A percentile compares a stretch with the other conserved stretches of the same genome.
Conservation (phyloP, 2,797 vertebrate species). For the Emydoidea blandingii region DNA sequence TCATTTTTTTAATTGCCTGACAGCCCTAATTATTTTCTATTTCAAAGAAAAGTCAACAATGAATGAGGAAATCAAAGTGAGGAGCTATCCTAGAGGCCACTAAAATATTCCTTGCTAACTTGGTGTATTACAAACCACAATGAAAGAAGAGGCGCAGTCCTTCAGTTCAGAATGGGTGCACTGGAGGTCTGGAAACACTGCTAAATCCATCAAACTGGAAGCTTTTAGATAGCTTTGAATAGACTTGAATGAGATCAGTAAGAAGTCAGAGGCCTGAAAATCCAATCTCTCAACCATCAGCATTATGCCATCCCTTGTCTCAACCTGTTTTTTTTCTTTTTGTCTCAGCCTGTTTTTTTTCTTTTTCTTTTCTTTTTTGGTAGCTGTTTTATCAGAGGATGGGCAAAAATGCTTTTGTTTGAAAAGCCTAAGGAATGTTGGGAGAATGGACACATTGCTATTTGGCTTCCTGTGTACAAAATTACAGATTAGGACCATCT, state of each 20-base stretch:
- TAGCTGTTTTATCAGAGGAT: slow-evolving; percentile 51
- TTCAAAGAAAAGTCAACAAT: not conserved
- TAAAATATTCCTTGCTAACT: not conserved
- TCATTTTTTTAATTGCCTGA: too few relatives aligned
- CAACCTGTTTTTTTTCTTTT: slow-evolving; percentile 5
- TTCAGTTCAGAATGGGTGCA: not conserved
- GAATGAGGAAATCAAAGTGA: not conserved
- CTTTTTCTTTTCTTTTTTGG: not conserved
- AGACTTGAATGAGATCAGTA: slow-evolving; percentile 13
- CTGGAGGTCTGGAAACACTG: not conserved
- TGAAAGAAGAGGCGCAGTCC: not conserved
- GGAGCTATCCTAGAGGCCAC: not conserved
- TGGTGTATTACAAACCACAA: not conserved
- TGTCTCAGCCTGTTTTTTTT: slow-evolving; percentile 25
- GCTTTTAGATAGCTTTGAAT: slow-evolving; percentile 39
- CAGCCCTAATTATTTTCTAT: not conserved
- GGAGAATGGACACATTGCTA: not conserved
- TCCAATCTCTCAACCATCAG: slow-evolving; percentile 34
- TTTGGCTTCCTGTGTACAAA: slow-evolving; percentile 34
- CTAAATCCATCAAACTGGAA: not conserved
- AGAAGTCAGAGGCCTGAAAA: slow-evolving; percentile 37
- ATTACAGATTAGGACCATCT: slow-evolving; percentile 44
- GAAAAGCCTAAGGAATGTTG: slow-evolving; percentile 56
- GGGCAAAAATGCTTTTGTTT: slow-evolving; percentile 50
- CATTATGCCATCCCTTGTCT: slow-evolving; percentile 60